Evolutionary conservation across 2,113 vertebrate species (phyloP).

Genomic region (human (Homo sapiens)): GRCh38 chr4:95104001-95104500

Average conservation of each 20-base stretch:
- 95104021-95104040: background rate
- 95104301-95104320: background rate
- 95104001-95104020: background rate
- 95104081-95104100: background rate
- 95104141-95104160: background rate
- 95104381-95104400: background rate
- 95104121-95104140: background rate
- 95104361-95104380: background rate
- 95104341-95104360: background rate
- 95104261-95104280: background rate
- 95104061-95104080: background rate
- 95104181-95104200: background rate
- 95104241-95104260: background rate
- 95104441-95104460: conserved; percentile 88
- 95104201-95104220: background rate
- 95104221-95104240: background rate
- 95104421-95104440: conserved; percentile 91
- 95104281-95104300: background rate
- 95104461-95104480: conserved; percentile 87
- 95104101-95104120: background rate
- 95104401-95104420: conserved; percentile 87
- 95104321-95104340: background rate
- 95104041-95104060: background rate
- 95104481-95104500: conserved; percentile 86
- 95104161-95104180: background rate